Evolutionary conservation across 2,113 vertebrate species (phyloP).

Genomic region (Ancistrus triradiatus): DNA sequence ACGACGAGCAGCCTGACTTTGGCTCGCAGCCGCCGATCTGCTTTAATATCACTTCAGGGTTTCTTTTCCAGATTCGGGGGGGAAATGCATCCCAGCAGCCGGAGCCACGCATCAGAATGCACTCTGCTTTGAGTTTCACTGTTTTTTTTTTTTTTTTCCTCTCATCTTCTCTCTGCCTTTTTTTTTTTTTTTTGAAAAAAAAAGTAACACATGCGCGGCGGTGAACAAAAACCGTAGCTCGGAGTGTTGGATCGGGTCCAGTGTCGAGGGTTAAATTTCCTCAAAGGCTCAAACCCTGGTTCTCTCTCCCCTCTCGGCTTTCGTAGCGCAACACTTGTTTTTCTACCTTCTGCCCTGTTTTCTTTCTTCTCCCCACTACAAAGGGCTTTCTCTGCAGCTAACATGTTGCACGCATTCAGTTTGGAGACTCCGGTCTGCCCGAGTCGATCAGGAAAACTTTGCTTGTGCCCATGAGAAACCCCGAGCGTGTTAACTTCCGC

Average conservation of each 20-base stretch:
- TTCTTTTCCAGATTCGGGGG: constrained; percentile 16
- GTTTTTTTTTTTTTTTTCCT: background rate
- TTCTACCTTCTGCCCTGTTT: constrained; percentile 39
- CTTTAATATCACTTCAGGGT: constrained; percentile 42
- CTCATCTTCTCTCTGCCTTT: constrained; percentile 16
- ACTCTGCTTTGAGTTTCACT: constrained; percentile 17
- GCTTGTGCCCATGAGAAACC: constrained; percentile 18
- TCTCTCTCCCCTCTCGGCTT: constrained; percentile 16
- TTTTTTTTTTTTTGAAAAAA: too few relatives aligned
- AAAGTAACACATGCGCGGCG: constrained; percentile 28
- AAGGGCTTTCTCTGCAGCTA: constrained; percentile 53
- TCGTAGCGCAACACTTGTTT: constrained; percentile 45
- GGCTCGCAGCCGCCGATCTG: constrained; percentile 24
- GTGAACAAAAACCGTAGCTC: constrained; percentile 52
- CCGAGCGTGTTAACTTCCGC: constrained; percentile 26
- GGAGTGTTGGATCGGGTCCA: constrained; percentile 64
- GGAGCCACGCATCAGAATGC: constrained; percentile 31
- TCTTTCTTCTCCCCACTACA: constrained; percentile 60
- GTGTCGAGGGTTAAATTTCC: constrained; percentile 64
- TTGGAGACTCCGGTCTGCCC: constrained; percentile 14
- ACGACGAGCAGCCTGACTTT: constrained; percentile 34
- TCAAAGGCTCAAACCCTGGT: constrained; percentile 43
- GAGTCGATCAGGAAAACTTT: constrained; percentile 19
- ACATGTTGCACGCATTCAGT: constrained; percentile 46
- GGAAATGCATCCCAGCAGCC: constrained; percentile 39